Evolutionary conservation across 2,113 vertebrate genomes (phyloP).

Genomic region (Bubo bubo): DNA sequence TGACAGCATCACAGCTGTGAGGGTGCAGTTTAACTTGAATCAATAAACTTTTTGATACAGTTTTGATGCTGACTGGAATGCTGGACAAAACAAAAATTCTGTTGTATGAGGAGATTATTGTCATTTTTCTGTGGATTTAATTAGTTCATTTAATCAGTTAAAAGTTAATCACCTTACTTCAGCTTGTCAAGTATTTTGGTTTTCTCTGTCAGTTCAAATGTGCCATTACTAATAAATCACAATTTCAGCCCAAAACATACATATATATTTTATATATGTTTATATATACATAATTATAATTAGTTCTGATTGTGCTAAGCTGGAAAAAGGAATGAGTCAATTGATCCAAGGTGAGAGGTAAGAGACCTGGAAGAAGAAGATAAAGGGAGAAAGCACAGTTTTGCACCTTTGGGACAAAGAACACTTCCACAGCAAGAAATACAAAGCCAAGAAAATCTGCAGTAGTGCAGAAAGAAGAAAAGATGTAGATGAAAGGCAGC

Average conservation of each 20-base stretch:
- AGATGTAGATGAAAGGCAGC: neutral
- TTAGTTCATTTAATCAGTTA: too few species aligned
- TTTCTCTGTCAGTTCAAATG: neutral
- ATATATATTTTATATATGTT: neutral
- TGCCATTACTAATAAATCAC: neutral
- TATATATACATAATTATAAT: neutral
- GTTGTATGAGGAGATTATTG: neutral
- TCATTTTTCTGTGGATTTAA: neutral
- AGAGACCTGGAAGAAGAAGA: neutral
- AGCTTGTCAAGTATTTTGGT: neutral
- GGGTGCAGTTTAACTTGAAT: neutral
- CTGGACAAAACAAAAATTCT: neutral
- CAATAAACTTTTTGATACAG: neutral
- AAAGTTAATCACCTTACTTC: neutral
- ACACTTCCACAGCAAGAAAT: neutral
- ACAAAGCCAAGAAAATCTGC: neutral
- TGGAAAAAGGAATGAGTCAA: neutral
- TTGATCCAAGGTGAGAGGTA: neutral
- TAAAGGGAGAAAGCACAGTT: neutral
- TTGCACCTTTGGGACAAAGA: neutral
- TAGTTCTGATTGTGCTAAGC: neutral
- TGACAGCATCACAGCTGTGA: neutral
- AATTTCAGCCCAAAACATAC: neutral
- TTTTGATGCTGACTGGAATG: neutral
- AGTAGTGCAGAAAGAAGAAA: neutral